These are phyloP conservation scores for Cantharis lateralis DNA, from an alignment of 2,888 invertebrate genomes.

Conservation along the genomic window DNA sequence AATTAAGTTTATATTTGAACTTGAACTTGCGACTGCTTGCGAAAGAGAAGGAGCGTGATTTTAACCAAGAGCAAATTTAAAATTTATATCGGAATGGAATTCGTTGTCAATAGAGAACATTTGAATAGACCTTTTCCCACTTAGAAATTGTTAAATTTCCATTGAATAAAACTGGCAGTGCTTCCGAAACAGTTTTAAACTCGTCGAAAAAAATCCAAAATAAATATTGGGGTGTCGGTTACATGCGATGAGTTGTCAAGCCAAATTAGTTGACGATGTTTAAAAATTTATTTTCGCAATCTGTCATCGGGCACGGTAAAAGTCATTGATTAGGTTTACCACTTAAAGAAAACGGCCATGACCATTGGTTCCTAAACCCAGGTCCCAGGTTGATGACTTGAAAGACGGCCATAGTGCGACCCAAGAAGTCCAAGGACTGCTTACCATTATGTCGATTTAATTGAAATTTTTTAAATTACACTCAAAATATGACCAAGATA, in stretches of 20 bases:
- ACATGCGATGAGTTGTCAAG: neutral
- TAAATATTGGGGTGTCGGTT: neutral
- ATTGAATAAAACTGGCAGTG: neutral
- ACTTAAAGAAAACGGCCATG: conserved; percentile 19
- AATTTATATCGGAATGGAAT: neutral
- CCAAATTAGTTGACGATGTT: neutral
- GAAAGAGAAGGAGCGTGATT: neutral
- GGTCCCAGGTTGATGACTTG: neutral
- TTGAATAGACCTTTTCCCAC: neutral
- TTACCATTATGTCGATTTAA: neutral
- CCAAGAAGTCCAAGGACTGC: neutral
- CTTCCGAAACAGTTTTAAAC: neutral
- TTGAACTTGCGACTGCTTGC: neutral
- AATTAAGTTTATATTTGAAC: neutral
- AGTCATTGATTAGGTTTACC: conserved; percentile 14
- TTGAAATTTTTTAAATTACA: neutral
- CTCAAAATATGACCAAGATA: neutral
- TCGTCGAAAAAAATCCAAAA: neutral
- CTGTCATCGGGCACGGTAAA: neutral
- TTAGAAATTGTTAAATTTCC: too few species aligned
- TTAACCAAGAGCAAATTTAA: neutral
- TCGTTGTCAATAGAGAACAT: neutral
- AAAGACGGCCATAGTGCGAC: neutral
- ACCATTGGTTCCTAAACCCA: neutral
- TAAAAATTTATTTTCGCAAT: neutral